Evolutionary conservation across 92 coral and sea anemone genomes (phyloP).

Genomic region (Epizoanthus rinbou): DNA sequence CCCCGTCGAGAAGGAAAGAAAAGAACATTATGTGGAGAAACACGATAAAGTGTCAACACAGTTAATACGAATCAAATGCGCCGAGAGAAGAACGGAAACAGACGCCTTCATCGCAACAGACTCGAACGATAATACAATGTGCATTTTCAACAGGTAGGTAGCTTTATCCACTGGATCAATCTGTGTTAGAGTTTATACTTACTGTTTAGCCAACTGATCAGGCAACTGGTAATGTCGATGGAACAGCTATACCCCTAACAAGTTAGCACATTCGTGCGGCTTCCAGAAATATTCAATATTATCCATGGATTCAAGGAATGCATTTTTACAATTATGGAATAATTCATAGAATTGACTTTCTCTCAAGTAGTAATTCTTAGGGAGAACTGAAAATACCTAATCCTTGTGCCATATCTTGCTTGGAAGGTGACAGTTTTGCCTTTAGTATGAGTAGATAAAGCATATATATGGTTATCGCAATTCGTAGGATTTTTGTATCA

Average conservation of each 20-base stretch:
- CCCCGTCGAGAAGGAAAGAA: constrained; percentile 56
- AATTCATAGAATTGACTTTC: background rate
- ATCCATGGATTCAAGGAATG: no score
- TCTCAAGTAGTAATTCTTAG: background rate
- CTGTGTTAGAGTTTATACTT: background rate
- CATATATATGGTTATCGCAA: no score
- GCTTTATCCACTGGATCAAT: background rate
- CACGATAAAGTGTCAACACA: constrained; percentile 45
- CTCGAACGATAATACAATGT: constrained; percentile 59
- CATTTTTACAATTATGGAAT: no score
- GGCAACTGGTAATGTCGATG: no score
- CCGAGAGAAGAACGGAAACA: constrained; percentile 40
- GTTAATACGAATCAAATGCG: constrained; percentile 58
- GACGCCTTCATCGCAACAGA: constrained; percentile 62
- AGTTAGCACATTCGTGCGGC: no score
- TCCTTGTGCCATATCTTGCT: background rate
- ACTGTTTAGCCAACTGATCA: no score
- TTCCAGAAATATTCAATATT: no score
- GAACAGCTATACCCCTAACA: no score
- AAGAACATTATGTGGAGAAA: constrained; percentile 43
- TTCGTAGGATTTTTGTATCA: no score
- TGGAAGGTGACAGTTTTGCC: no score
- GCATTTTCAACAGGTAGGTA: constrained; percentile 64
- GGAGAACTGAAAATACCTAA: background rate
- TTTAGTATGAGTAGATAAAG: no score